Base-by-base conservation (phyloP, 2,113 vertebrate species). In the Antennarius striatus region DNA sequence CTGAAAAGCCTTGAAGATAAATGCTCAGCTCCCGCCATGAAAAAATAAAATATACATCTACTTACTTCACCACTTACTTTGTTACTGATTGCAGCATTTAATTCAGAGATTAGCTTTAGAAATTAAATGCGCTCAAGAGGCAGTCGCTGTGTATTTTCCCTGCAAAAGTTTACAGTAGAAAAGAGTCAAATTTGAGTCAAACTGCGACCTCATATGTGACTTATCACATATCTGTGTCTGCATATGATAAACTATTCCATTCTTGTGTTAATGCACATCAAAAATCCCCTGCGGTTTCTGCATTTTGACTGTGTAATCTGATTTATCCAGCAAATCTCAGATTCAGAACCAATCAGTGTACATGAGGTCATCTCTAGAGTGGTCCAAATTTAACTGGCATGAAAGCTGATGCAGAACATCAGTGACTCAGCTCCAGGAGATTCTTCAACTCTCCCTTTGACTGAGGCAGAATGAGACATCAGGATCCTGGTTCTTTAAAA, bases 111-210 rank as follows among this genome's bases (percentile, higher is more conserved):
- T 63, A 68, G 28, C 8, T 63, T 65, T 63, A 6, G 15, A 43
- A 76, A 43, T 51, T 32, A 82, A 82, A 83, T 59, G 71, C 58
- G 71, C 56, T 78, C 47, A 47, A 42, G 48, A 61, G 30, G 28
- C 0, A 4, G 40, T 63, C 22, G 30, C 28, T 56, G 49, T 51
- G 17, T 30, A 43, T 56, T 73, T 59, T 30, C 15, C 30, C 22
- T 22, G 22, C 22, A 56, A 36, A 67, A 11, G 45, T 8, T 46
- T 3, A 15, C 3, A 32, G 57, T 36, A 40, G 42, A 55, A 56
- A 57, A 47, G 30, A 61, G 32, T 3, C 4, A 0, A 3, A 48
- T 16, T 16, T 54, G 48, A 12, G 39, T 67, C 39, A 59, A 16
- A 48, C 7, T 4, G 32, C 7, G 32, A 36, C 32, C 32, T 36